Evolutionary conservation across 2,888 invertebrate species (phyloP), one percentile per base, ranked within the genome.

Genomic region (Clitarchus hookeri): DNA sequence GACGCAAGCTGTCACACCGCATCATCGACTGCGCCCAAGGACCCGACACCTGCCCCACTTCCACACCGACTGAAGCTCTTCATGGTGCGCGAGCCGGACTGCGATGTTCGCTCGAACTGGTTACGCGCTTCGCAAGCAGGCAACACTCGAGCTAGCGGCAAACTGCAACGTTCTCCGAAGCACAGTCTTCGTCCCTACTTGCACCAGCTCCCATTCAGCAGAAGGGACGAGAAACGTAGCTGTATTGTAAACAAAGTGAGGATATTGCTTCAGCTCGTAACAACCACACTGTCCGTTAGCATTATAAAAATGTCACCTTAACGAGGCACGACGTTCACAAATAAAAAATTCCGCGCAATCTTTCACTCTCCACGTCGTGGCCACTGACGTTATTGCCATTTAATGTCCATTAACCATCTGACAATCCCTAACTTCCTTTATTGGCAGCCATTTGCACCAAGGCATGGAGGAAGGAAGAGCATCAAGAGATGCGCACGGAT

Each of bases 371-470:
- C 8, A 65, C 36, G n/a, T 27, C 53, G 16, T 83, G 26, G 82
- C 27, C 53, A 12, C 36, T 27, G 44, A 65, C 54, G 26, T 44
- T 25, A 84, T 84, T 80, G 80, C 86, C 86, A 25, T 86, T 36
- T 79, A 84, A 84, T 80, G 25, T 44, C 44, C 80, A 86, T 84
- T 80, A 78, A 25, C 78, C 80, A 48, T 84, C 86, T 53, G 82
- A 84, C 80, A 84, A 54, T 86, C 27, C 80, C 84, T 48, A 80
- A 53, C 53, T 80, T 84, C 27, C 84, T 80, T 80, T 80, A 86
- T 80, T 48, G 86, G 84, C 84, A 53, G 86, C 86, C 86, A 86
- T 86, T 86, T 86, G 84, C 86, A 84, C 86, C 36, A 84, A 54
- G 65, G 23, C 65, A 65, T 65, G 65, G 65, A 65, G 65, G 23